Conservation (phyloP, 1,140 invertebrate species). For the Drosophila subpulchrella region DNA sequence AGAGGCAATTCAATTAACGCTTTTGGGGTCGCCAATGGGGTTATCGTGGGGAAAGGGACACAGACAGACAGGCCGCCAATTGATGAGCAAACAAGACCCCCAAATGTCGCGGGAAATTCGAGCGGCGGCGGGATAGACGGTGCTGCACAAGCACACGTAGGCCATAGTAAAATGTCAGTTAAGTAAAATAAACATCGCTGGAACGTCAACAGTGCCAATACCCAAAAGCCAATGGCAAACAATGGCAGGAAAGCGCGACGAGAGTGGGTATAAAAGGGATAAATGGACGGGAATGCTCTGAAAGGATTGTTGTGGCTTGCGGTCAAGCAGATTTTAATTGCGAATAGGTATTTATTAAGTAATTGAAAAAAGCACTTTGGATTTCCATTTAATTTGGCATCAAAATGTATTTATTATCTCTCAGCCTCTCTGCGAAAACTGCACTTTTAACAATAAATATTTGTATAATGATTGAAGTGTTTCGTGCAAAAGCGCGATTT, state of each 20-base stretch:
- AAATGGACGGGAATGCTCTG: background rate
- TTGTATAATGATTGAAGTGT: background rate
- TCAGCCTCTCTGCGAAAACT: background rate
- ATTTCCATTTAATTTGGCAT: slow-evolving; percentile 3
- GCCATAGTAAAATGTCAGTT: slow-evolving; percentile 61
- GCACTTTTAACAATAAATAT: background rate
- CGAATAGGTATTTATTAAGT: slow-evolving; percentile 23
- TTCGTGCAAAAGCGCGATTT: background rate
- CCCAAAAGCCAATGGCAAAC: slow-evolving; percentile 41
- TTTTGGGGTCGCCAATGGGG: slow-evolving; percentile 45
- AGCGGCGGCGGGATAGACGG: background rate
- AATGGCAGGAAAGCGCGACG: slow-evolving; percentile 5
- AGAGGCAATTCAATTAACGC: slow-evolving; percentile 72
- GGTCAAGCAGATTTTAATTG: slow-evolving; percentile 29
- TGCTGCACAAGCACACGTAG: slow-evolving; percentile 50
- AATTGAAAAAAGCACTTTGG: slow-evolving; percentile 20
- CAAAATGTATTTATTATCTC: background rate
- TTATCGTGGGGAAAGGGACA: slow-evolving; percentile 1
- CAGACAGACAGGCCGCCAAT: slow-evolving; percentile 66
- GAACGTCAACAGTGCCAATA: slow-evolving; percentile 34
- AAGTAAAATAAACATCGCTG: slow-evolving; percentile 68
- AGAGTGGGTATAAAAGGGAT: slow-evolving; percentile 2
- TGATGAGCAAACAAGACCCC: slow-evolving; percentile 66
- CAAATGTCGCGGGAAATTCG: slow-evolving; percentile 34
- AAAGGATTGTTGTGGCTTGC: slow-evolving; percentile 43